Evolutionary conservation across 2,888 invertebrate species (phyloP).

Genomic region (Oscheius onirici): DNA sequence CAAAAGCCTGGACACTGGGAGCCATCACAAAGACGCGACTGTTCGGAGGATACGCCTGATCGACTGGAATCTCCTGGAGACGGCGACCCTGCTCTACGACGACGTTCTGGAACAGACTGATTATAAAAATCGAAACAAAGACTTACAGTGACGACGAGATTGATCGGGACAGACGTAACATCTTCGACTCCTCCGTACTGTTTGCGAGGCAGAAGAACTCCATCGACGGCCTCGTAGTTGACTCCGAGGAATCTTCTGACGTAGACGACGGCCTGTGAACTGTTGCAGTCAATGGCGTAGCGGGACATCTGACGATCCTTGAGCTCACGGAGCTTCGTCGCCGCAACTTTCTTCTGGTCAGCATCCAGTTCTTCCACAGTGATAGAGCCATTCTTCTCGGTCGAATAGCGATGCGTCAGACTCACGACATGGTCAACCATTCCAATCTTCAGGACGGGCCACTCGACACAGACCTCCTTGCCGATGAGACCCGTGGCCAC

Average conservation of each 20-base stretch:
- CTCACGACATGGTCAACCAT: conserved; percentile 44
- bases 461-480: conserved; percentile 83
- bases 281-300: conserved; percentile 47
- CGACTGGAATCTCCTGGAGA: conserved; percentile 39
- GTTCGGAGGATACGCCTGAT: conserved; percentile 39
- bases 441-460: conserved; percentile 84
- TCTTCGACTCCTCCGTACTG: conserved; percentile 36
- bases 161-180: conserved; percentile 36
- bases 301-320: conserved; percentile 42
- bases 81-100: conserved; percentile 39
- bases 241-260: conserved; percentile 48
- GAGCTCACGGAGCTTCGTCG: conserved; percentile 28
- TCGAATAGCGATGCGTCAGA: conserved; percentile 33
- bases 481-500: conserved; percentile 80
- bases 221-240: conserved; percentile 32
- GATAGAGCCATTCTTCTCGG: conserved; percentile 31
- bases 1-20: conserved; percentile 37
- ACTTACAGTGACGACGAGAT: conserved; percentile 42
- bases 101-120: conserved; percentile 35
- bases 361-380: conserved; percentile 40
- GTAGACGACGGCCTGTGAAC: conserved; percentile 37
- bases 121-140: background rate
- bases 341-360: conserved; percentile 34
- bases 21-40: conserved; percentile 43
- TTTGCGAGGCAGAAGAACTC: conserved; percentile 32